Percentiles rank a stretch among this genome's conserved stretches.
Conservation (phyloP, 2,888 invertebrate genomes). For the Euplexia lucipara region DNA sequence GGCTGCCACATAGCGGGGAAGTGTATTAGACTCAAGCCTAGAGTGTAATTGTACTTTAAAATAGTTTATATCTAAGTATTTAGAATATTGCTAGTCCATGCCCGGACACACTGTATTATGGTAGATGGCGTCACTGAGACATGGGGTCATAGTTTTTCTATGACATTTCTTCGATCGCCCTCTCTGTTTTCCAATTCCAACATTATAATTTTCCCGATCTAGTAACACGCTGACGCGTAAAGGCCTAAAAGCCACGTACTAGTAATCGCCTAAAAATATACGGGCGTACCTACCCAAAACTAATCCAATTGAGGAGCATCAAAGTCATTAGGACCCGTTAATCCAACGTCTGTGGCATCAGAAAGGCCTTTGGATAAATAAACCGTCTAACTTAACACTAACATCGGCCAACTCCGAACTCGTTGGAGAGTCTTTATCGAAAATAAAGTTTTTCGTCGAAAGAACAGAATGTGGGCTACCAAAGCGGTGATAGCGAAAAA, state of each 20-base stretch:
- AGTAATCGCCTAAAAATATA: conserved; percentile 47
- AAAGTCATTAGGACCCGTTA: conserved; percentile 74
- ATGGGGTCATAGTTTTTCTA: too few species aligned
- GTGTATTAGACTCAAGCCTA: too few species aligned
- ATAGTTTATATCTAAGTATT: too few species aligned
- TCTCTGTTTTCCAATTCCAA: neutral
- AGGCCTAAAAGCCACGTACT: conserved; percentile 21
- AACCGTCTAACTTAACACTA: conserved; percentile 61
- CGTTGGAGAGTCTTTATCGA: conserved; percentile 81
- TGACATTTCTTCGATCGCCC: too few species aligned
- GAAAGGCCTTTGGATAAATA: conserved; percentile 69
- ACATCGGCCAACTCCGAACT: conserved; percentile 75
- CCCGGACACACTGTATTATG: too few species aligned
- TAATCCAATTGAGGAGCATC: conserved; percentile 64
- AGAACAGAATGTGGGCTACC: conserved; percentile 71
- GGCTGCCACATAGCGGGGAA: too few species aligned
- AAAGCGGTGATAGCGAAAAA: conserved; percentile 78
- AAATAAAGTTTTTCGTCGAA: conserved; percentile 72
- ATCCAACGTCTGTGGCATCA: conserved; percentile 70
- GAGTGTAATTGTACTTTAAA: too few species aligned
- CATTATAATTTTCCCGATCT: conserved; percentile 26
- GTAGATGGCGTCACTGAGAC: too few species aligned
- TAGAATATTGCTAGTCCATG: too few species aligned
- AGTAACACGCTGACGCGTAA: conserved; percentile 7
- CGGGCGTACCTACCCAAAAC: conserved; percentile 59